These are phyloP conservation scores for Pristionchus japonicus DNA, from an alignment of 2,888 invertebrate genomes.

Conservation along the genomic window DNA sequence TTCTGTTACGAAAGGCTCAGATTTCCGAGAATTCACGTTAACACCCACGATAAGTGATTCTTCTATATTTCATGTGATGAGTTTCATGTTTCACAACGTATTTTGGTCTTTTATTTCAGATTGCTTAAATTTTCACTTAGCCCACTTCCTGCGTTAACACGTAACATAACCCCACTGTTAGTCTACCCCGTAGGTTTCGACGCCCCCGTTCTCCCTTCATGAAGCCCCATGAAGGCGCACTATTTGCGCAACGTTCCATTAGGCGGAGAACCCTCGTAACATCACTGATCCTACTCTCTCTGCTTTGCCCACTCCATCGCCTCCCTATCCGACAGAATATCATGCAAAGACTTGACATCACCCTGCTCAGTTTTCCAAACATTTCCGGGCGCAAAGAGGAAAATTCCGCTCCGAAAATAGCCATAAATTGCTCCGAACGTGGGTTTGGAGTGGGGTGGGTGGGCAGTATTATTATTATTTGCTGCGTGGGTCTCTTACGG, in stretches of 20 bases:
- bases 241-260: conserved; percentile 21
- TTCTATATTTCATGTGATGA: too few species aligned
- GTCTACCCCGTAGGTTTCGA: background rate
- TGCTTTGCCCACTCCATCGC: background rate
- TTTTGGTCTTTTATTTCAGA: too few species aligned
- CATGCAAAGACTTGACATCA: background rate
- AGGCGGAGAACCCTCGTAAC: background rate
- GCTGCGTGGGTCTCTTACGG: background rate
- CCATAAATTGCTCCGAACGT: conserved; percentile 1
- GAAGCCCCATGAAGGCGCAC: background rate
- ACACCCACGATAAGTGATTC: too few species aligned
- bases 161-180: too few species aligned
- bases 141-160: too few species aligned
- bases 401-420: background rate
- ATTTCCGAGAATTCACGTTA: too few species aligned
- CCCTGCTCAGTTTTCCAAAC: background rate
- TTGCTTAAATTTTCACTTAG: too few species aligned
- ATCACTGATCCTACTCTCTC: background rate
- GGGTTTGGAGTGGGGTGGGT: background rate
- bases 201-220: background rate
- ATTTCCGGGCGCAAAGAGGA: background rate
- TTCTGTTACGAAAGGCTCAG: background rate
- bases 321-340: background rate
- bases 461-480: background rate
- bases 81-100: too few species aligned